Percentiles rank a stretch among this genome's conserved stretches.
Evolutionary conservation across 2,113 vertebrate genomes (phyloP).

Genomic region (Mirza zaza): DNA sequence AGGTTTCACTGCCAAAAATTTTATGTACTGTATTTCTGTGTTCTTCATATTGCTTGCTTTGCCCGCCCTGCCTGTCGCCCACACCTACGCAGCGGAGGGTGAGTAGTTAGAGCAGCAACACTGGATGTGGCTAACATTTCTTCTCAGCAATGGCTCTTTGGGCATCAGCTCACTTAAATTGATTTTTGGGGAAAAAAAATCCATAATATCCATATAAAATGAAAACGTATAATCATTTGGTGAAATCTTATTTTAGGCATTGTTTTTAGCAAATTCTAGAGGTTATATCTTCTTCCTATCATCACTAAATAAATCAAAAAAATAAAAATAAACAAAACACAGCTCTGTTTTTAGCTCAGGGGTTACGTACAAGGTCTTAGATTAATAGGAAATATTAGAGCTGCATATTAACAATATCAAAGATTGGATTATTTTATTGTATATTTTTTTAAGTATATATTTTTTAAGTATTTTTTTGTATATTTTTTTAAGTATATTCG

Average conservation of each 20-base stretch:
- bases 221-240: neutral
- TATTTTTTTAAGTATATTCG: neutral
- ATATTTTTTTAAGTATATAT: no score
- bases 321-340: neutral
- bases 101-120: neutral
- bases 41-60: neutral
- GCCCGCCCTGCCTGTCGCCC: neutral
- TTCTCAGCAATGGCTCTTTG: neutral
- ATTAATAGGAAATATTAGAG: neutral
- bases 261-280: slow-evolving; percentile 20
- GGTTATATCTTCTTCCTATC: neutral
- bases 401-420: neutral
- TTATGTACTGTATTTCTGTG: neutral
- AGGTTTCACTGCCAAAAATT: neutral
- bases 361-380: neutral
- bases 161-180: neutral
- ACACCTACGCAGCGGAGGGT: neutral
- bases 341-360: neutral
- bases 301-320: neutral
- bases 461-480: no score
- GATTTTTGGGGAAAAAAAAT: neutral
- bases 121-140: neutral
- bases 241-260: neutral
- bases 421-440: neutral
- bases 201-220: neutral